These are phyloP conservation scores for Drosophila mayaguana DNA, from an alignment of 2,888 invertebrate genomes.

Conservation along the genomic window DNA sequence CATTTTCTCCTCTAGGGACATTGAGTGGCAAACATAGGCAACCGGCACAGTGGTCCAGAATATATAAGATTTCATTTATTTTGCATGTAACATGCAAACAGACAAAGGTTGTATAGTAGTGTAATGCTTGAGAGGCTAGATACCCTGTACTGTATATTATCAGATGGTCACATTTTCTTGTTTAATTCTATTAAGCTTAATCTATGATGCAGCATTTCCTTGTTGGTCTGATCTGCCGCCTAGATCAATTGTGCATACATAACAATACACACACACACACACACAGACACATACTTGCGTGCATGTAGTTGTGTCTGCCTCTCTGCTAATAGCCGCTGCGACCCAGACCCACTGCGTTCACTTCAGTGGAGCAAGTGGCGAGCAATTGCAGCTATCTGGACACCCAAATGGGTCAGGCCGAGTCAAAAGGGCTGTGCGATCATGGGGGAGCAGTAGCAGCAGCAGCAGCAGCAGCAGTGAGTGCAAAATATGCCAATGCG, in stretches of 20 bases:
- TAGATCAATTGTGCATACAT: constrained; percentile 29
- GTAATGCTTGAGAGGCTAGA: neutral
- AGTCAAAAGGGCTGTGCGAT: constrained; percentile 63
- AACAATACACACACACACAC: constrained; percentile 5
- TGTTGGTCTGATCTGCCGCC: constrained; percentile 32
- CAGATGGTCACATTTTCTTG: neutral
- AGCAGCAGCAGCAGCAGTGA: constrained; percentile 19
- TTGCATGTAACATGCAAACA: neutral
- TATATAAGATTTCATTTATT: constrained; percentile 5
- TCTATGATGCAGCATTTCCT: constrained; percentile 37
- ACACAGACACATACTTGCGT: neutral
- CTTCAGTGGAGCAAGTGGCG: constrained; percentile 60
- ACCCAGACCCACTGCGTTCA: constrained; percentile 77
- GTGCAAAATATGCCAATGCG: constrained; percentile 9
- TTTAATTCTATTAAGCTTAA: neutral
- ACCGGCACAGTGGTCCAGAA: constrained; percentile 44
- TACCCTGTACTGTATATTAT: neutral
- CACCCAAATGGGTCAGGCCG: constrained; percentile 69
- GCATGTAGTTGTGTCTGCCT: constrained; percentile 12
- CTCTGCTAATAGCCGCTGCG: constrained; percentile 55
- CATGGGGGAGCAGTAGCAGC: constrained; percentile 43
- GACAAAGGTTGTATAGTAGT: neutral
- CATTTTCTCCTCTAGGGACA: constrained; percentile 60
- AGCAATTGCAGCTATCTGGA: constrained; percentile 55
- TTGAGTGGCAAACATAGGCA: constrained; percentile 28